Base-by-base conservation (phyloP, 2,888 invertebrate genomes). In the Heliconius ethilla region DNA sequence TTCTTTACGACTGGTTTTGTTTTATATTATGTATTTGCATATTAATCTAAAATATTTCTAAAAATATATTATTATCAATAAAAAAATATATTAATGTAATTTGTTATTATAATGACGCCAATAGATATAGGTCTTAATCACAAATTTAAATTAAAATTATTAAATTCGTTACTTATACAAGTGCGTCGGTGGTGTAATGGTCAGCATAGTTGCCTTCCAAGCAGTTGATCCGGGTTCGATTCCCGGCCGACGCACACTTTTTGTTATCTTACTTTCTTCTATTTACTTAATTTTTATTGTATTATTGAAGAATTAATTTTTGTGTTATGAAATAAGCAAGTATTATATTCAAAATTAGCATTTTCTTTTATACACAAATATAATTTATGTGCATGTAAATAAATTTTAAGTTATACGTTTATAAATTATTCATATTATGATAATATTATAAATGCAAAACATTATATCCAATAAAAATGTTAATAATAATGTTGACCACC, bases 221-320 rank as follows among this genome's bases (percentile, higher is more conserved):
- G 89, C 89, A 89, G 88, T 89, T 89, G 89, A 89, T 89, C 89
- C 89, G 89, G 86, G 89, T 89, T 89, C 89, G 89, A 89, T 89
- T 89, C 87, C 85, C 89, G 89, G 87, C 87, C 86, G 81, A 86
- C 86, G 87, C 86, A 86, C 82, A 75, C 67, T 72, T 72, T 72
- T 72, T 55, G 55, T 22, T 55, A 9, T n/a, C 55, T 33, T 72
- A n/a, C 11, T 70, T 55, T 55, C 51, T 27, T 70, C 22, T 70
- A 27, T 25, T 51, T 51, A 18, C 4, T 11, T 51, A 18, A 6
- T 29, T 22, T 29, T 22, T 22, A 51, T 70, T 22, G 45, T 51
- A 4, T 29, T n/a, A 10, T 59, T 51, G 7, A 51, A 51, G 2
- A 51, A 51, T 18, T 15, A 1, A 5, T 45, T 45, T 15, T 45